A percentile compares a stretch with the other conserved stretches of the same genome.
These are phyloP conservation scores for Alectoris magna DNA, from an alignment of 2,797 vertebrate species.

Conservation along the genomic window DNA sequence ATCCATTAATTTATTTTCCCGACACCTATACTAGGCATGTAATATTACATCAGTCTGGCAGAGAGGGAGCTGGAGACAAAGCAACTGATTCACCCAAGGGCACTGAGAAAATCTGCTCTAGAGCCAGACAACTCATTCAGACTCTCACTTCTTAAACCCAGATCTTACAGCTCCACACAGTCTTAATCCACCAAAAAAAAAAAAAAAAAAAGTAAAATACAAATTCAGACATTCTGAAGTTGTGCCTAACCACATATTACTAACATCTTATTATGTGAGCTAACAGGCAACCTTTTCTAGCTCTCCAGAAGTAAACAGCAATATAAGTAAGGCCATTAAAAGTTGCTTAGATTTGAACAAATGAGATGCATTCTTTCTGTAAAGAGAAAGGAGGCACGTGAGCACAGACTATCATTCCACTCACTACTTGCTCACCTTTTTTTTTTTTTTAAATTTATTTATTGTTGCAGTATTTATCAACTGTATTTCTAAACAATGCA, in stretches of 20 bases:
- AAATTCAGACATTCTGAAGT: not conserved
- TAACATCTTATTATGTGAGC: not conserved
- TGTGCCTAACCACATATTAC: not conserved
- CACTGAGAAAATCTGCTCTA: not conserved
- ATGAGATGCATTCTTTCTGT: conserved; percentile 3
- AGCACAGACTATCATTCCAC: not conserved
- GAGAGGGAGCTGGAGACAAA: not conserved
- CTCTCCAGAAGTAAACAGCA: not conserved
- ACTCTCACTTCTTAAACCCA: not conserved
- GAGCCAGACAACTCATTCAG: conserved; percentile 17
- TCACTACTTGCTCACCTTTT: not conserved
- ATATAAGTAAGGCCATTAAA: conserved; percentile 9
- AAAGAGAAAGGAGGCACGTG: conserved; percentile 20
- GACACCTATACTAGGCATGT: conserved; percentile 16
- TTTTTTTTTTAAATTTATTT: not conserved
- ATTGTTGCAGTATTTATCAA: conserved; percentile 19
- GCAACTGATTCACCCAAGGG: conserved; percentile 47
- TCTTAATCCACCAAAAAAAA: not conserved
- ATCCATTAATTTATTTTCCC: conserved; percentile 35
- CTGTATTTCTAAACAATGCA: conserved; percentile 24
- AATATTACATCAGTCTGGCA: conserved; percentile 49
- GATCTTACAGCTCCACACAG: not conserved
- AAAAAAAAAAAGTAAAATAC: not conserved
- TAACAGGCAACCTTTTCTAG: not conserved
- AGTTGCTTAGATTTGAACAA: not conserved